Conservation (phyloP, 1,140 invertebrate genomes). For the Steinernema khuongi region DNA sequence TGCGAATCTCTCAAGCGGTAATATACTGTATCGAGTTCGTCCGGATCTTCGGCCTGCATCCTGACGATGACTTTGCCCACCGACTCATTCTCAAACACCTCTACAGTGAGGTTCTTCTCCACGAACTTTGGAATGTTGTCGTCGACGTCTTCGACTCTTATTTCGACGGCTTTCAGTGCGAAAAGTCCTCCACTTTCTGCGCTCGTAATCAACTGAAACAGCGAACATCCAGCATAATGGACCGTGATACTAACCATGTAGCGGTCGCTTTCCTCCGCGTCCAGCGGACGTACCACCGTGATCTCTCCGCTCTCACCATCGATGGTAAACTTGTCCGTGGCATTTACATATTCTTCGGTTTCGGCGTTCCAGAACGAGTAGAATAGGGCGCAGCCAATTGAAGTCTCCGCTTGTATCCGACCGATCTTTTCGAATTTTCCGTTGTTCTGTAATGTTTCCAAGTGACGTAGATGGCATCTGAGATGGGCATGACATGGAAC, state of each 20-base stretch:
- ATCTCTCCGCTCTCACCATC: not conserved
- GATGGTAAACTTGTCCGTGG: not conserved
- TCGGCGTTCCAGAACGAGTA: not conserved
- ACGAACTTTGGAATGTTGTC: not conserved
- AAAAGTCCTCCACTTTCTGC: not conserved
- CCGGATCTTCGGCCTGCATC: not conserved
- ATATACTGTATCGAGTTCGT: not conserved
- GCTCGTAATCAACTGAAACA: not conserved
- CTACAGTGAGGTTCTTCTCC: not conserved
- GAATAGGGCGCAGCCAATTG: not conserved
- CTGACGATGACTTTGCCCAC: not conserved
- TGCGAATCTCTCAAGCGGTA: not conserved
- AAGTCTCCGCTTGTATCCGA: not conserved
- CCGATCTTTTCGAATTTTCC: not conserved
- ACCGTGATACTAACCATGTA: not conserved
- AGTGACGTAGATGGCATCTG: too few species aligned
- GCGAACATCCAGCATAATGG: not conserved
- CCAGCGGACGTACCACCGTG: not conserved
- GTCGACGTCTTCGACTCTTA: not conserved
- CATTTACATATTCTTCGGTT: not conserved
- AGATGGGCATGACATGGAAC: too few species aligned
- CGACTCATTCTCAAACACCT: not conserved
- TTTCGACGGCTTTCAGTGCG: not conserved
- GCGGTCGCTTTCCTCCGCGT: constrained; percentile 1
- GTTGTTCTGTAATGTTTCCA: too few species aligned